Evolutionary conservation across 2,797 vertebrate genomes (phyloP), one percentile per base, ranked within the genome.

Genomic region (Clarias laeviceps): DNA sequence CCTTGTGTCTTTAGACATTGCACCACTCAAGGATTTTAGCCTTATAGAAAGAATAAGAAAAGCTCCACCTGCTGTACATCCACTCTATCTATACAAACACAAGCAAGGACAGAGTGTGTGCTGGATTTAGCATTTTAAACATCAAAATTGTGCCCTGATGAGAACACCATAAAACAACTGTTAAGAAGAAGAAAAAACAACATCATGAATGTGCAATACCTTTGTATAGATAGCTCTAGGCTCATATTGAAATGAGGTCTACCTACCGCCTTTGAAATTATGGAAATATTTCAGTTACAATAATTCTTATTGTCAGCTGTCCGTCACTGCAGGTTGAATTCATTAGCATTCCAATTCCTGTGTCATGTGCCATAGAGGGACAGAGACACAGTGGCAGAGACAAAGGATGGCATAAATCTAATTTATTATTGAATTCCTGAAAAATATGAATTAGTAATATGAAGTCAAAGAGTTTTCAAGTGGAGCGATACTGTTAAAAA

Each of bases 361-460:
- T 40, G 22, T 32, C 24, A 56, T 59, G 20, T 78, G 29, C 56
- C 57, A 54, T 2, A 32, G 12, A 61, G 12, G 37, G 57, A 78
- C 57, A 37, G 22, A 7, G 57, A 78, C 20, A 76, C 29, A 59
- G 74, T 59, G 34, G 18, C 3, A 61, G 57, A 20, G n/a, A n/a
- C n/a, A n/a, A 62, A 62, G 32, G 57, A 62, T 18, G 17, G 32
- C 77, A 80, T 83, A 57, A 86, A 65, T 72, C 84, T 74, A 29
- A 85, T 84, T 14, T 37, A 88, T 88, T 82, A 83, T 86, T 86
- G 45, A 84, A 54, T 34, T 61, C 32, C 79, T 80, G 68, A 68
- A 69, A 84, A 87, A 57, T 76, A 40, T 79, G 22, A 79, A 79
- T 79, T 79, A 62, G 32, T 79, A 79, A 79, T 62, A 22, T 62